Evolutionary conservation across 1,140 invertebrate species (phyloP).

Genomic region (Zaprionus davidi): DNA sequence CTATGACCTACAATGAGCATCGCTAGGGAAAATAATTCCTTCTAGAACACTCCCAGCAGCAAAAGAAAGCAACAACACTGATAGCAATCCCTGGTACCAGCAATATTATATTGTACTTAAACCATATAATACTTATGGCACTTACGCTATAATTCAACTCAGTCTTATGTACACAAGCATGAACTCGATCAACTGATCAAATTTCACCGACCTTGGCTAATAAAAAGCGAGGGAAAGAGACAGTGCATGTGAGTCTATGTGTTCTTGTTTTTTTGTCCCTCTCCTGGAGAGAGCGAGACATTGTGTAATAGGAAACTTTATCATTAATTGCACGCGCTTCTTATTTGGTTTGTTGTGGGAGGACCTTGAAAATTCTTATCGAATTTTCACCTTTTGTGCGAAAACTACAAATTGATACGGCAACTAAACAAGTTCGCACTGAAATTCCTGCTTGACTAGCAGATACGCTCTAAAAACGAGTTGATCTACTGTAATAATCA

Average conservation of each 20-base stretch:
- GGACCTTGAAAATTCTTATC: constrained; percentile 78
- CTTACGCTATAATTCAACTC: too few species aligned
- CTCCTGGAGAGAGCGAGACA: constrained; percentile 8
- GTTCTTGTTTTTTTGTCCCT: background rate
- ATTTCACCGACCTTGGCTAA: constrained; percentile 75
- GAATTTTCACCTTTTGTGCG: constrained; percentile 80
- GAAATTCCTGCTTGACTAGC: background rate
- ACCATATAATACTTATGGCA: background rate
- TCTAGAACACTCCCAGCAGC: background rate
- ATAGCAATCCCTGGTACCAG: too few species aligned
- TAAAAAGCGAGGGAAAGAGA: constrained; percentile 42
- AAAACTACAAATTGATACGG: constrained; percentile 71
- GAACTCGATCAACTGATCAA: constrained; percentile 14
- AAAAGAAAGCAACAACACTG: constrained; percentile 33
- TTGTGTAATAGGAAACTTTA: constrained; percentile 58
- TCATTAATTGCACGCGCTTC: constrained; percentile 48
- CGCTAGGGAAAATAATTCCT: background rate
- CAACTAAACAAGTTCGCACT: constrained; percentile 8
- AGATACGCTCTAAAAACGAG: constrained; percentile 3
- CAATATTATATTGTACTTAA: background rate
- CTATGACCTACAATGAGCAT: background rate
- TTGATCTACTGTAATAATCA: background rate
- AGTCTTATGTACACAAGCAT: background rate
- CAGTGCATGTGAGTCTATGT: background rate
- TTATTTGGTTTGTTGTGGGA: constrained; percentile 7